Base-by-base conservation (phyloP, 2,113 vertebrate species). In the Cyanoderma ruficeps region DNA sequence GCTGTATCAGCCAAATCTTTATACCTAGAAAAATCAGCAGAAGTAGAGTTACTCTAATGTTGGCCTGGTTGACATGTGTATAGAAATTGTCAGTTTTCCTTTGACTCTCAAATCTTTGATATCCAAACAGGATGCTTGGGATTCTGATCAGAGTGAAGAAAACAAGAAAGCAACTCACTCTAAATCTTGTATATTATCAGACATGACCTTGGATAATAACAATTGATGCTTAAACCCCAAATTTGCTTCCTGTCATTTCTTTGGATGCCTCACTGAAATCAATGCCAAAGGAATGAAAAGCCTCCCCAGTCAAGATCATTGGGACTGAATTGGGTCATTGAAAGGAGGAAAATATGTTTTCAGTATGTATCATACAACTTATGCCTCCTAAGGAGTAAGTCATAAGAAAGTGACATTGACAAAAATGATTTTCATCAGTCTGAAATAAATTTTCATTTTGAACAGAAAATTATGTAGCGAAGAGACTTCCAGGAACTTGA, bases 1-100 rank as follows among this genome's bases (percentile, higher is more conserved):
- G 97, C 97, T 42, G 97, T 98, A 63, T 98, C 97, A 53, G 98
- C 97, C 78, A 99, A 95, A 31, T 98, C 98, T 97, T 98, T 98
- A 91, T 99, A 99, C 97, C 99, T 99, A 97, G 67, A 97, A 84
- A 93, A 86, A 91, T 94, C 30, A 94, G 61, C 23, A 96, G 67
- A 96, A 86, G 50, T 13, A 64, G n/a, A 83, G 49, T 96, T 94
- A 95, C 42, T 93, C 17, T 67, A 71, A 44, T 39, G 71, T 49
- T 76, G 28, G 46, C 20, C 22, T 71, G 37, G 20, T 3, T 87
- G 31, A 93, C 10, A 30, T n/a, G 39, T 89, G 88, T 83, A 35
- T 30, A 78, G 46, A 69, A 44, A 68, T 1, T 52, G 14, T 47
- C 25, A 13, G 31, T 65, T 92, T 76, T 69, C 23, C 75, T 88